Conservation (phyloP, 2,113 vertebrate genomes). For the Hippopotamus amphibius region DNA sequence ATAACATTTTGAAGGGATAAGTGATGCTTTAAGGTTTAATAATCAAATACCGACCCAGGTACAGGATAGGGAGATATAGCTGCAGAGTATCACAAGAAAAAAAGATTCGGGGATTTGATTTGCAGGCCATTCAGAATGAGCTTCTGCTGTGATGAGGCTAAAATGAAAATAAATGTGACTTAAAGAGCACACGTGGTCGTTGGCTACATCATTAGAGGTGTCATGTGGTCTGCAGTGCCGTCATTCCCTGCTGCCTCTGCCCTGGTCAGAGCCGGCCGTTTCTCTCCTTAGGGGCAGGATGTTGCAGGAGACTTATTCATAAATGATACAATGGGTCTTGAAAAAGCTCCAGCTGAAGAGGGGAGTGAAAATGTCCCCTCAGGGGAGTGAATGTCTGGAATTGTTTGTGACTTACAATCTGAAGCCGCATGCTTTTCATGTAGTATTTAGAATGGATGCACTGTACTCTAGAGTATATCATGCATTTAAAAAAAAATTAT, state of each 20-base stretch:
- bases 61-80: neutral
- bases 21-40: neutral
- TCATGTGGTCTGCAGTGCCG: accelerated
- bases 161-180: neutral
- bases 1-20: neutral
- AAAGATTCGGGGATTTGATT: neutral
- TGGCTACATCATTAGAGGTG: accelerated
- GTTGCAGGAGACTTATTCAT: neutral
- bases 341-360: neutral
- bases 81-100: too few relatives aligned
- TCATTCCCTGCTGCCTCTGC: neutral
- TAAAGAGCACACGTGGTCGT: neutral
- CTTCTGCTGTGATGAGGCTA: neutral
- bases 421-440: neutral
- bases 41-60: neutral
- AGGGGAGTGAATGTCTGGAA: accelerated
- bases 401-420: neutral
- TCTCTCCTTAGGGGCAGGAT: neutral
- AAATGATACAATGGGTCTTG: neutral
- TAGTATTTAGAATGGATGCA: neutral
- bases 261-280: neutral
- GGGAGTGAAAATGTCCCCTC: neutral
- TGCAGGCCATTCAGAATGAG: neutral
- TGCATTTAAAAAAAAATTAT: too few relatives aligned
- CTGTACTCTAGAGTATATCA: neutral